Evolutionary conservation across 2,888 invertebrate genomes (phyloP).

Genomic region (Furcula furcula): DNA sequence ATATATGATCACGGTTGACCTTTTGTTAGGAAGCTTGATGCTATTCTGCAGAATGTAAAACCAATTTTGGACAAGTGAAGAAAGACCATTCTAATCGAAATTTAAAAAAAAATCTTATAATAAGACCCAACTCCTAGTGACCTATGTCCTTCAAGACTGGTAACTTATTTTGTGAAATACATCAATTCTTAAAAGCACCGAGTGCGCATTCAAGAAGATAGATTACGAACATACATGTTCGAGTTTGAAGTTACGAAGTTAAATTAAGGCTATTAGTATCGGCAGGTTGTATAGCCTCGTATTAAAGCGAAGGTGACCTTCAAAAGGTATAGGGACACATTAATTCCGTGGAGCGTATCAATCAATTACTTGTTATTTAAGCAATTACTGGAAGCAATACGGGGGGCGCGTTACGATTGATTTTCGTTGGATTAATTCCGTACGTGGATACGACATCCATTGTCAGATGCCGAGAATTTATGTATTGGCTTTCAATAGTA

Average conservation of each 20-base stretch:
- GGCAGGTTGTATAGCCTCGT: conserved; percentile 22
- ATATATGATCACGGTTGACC: too few species aligned
- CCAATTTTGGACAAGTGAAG: too few species aligned
- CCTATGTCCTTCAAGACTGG: background rate
- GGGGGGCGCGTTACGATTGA: background rate
- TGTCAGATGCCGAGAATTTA: too few species aligned
- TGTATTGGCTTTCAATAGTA: too few species aligned
- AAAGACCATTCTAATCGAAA: too few species aligned
- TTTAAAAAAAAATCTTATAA: too few species aligned
- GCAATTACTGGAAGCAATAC: conserved; percentile 3
- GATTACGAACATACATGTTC: conserved; percentile 20
- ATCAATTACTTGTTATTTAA: conserved; percentile 24
- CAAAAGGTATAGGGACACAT: conserved; percentile 11
- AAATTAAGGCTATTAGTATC: conserved; percentile 40
- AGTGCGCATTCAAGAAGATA: conserved; percentile 17
- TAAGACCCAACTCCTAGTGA: too few species aligned
- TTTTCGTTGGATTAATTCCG: background rate
- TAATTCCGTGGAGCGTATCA: conserved; percentile 28
- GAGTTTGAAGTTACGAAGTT: conserved; percentile 39
- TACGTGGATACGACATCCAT: background rate
- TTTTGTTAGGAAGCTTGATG: too few species aligned
- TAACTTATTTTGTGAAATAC: background rate
- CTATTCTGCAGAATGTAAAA: too few species aligned
- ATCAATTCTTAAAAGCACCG: conserved; percentile 10
- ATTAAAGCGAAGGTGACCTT: conserved; percentile 23